Conservation (phyloP, 1,140 invertebrate species). For the Danaus melanippus region DNA sequence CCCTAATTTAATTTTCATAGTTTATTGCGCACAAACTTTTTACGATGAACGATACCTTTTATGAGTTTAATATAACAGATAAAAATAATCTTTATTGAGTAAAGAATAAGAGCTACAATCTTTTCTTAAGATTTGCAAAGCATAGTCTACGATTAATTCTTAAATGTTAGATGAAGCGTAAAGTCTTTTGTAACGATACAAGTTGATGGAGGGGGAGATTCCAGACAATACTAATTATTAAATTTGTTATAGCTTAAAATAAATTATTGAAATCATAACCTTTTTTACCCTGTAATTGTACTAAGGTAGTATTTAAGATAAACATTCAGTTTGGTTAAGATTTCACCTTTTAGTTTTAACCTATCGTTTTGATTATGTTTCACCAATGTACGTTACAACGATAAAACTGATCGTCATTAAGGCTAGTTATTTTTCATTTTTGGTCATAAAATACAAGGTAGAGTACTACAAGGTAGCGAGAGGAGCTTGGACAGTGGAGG, state of each 20-base stretch:
- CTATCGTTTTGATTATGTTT: no score
- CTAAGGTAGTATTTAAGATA: no score
- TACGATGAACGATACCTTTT: constrained; percentile 48
- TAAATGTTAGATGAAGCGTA: constrained; percentile 57
- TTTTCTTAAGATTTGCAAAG: constrained; percentile 3
- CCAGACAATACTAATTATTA: not conserved
- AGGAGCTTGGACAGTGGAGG: no score
- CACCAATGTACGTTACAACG: no score
- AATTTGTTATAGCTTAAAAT: no score
- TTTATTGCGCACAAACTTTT: constrained; percentile 47
- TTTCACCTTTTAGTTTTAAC: no score
- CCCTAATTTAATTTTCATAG: constrained; percentile 57
- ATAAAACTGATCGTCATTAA: no score
- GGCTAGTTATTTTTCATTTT: no score
- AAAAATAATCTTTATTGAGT: constrained; percentile 3
- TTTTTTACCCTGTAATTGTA: no score
- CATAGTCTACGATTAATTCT: constrained; percentile 50
- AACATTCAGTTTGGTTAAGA: no score
- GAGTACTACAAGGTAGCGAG: no score
- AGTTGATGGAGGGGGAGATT: constrained; percentile 9
- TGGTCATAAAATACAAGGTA: no score
- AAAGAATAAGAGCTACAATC: constrained; percentile 3
- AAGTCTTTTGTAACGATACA: constrained; percentile 39
- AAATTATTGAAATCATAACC: not conserved
- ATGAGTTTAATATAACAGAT: constrained; percentile 22